Evolutionary conservation across 1,140 invertebrate genomes (phyloP).

Genomic region (Mya arenaria): DNA sequence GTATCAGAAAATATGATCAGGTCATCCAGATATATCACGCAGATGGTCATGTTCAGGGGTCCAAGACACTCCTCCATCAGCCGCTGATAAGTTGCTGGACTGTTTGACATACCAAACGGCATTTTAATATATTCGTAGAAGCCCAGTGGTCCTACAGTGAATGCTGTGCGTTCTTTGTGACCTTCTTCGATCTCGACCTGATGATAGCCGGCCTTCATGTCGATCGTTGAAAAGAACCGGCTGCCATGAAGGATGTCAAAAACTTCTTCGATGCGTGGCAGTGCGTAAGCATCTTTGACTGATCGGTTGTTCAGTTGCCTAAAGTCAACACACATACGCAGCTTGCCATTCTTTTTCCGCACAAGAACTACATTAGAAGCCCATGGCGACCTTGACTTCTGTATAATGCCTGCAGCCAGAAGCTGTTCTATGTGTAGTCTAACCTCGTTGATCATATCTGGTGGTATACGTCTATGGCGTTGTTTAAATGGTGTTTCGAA

Average conservation of each 20-base stretch:
- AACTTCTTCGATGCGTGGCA: conserved; percentile 53
- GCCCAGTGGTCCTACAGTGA: conserved; percentile 30
- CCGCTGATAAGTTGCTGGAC: conserved; percentile 44
- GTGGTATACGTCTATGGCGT: conserved; percentile 10
- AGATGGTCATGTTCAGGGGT: not conserved
- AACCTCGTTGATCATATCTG: conserved; percentile 34
- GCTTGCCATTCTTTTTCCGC: conserved; percentile 62
- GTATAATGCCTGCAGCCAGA: conserved; percentile 22
- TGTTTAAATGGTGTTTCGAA: conserved; percentile 48
- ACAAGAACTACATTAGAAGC: conserved; percentile 40
- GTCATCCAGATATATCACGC: conserved; percentile 47
- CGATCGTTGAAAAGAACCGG: conserved; percentile 60
- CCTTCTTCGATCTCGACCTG: conserved; percentile 76
- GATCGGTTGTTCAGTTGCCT: conserved; percentile 57
- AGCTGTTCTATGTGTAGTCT: conserved; percentile 19
- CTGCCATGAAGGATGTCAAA: conserved; percentile 48
- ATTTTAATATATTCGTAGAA: conserved; percentile 51
- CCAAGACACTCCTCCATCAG: conserved; percentile 47
- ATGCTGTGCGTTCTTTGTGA: conserved; percentile 44
- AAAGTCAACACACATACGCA: conserved; percentile 65
- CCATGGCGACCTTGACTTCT: conserved; percentile 30
- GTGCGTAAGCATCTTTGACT: conserved; percentile 55
- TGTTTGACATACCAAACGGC: conserved; percentile 54
- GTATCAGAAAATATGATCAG: conserved; percentile 30
- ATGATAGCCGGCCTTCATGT: conserved; percentile 70